Evolutionary conservation across 2,888 invertebrate genomes (phyloP).

Genomic region (Calameuta filiformis): DNA sequence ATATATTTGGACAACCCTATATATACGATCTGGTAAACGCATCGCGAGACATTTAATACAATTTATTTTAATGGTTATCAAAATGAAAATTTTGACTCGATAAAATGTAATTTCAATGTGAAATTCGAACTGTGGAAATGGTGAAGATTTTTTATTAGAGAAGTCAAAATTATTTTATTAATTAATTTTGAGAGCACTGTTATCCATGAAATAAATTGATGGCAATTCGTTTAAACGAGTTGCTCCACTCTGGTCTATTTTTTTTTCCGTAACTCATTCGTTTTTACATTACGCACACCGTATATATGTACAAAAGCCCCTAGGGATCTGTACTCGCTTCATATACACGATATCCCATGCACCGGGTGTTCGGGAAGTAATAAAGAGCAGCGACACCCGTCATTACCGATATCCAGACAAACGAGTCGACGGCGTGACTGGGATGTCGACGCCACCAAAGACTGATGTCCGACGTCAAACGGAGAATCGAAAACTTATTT

Average conservation of each 20-base stretch:
- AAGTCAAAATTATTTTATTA: neutral
- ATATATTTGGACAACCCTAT: neutral
- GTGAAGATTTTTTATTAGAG: too few relatives aligned
- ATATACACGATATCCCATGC: slow-evolving; percentile 40
- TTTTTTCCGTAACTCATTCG: neutral
- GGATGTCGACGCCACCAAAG: slow-evolving; percentile 44
- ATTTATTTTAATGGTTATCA: too few relatives aligned
- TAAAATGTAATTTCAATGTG: too few relatives aligned
- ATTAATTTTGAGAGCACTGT: neutral
- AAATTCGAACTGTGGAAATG: too few relatives aligned
- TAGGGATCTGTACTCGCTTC: neutral
- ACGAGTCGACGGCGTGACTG: slow-evolving; percentile 46
- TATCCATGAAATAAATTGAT: neutral
- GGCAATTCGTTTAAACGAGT: neutral
- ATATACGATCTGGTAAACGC: neutral
- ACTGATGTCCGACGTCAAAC: slow-evolving; percentile 46
- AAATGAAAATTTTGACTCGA: too few relatives aligned
- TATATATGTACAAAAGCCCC: neutral
- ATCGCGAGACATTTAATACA: neutral
- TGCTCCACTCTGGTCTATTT: neutral
- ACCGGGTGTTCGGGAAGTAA: slow-evolving; percentile 48
- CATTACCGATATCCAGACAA: slow-evolving; percentile 48
- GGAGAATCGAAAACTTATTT: slow-evolving; percentile 49
- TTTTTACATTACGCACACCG: neutral
- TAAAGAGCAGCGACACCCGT: slow-evolving; percentile 42